phyloP scores from a whole-genome alignment of 2,888 invertebrate genomes.

The Himalopsyche japonica region DNA sequence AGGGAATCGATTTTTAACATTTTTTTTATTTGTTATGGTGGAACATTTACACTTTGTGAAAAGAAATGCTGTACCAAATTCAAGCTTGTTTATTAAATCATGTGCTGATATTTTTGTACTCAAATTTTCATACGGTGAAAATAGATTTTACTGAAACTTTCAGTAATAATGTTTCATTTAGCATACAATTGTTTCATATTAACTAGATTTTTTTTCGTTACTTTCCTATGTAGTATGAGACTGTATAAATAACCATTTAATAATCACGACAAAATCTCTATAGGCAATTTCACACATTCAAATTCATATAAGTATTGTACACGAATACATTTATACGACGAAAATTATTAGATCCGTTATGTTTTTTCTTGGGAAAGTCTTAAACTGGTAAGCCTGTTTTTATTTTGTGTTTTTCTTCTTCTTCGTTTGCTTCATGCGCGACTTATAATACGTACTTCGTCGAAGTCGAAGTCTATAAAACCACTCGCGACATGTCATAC shows the following conservation, averaged over 20 bases:
- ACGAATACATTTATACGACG: background rate
- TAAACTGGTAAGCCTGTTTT: background rate
- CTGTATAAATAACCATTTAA: background rate
- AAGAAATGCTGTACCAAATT: no score
- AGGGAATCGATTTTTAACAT: no score
- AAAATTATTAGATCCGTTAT: background rate
- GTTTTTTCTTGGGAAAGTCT: background rate
- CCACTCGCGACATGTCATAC: slow-evolving; percentile 34
- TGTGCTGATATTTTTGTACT: no score
- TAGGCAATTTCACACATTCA: background rate
- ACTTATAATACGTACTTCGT: background rate
- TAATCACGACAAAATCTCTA: background rate
- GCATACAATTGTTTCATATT: no score
- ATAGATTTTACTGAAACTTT: no score
- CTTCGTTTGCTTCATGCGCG: background rate
- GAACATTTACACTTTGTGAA: no score
- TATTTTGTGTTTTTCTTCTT: background rate
- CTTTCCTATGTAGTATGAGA: no score
- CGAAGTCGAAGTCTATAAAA: slow-evolving; percentile 7
- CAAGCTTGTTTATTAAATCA: no score
- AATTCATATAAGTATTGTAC: background rate
- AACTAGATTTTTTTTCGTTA: no score
- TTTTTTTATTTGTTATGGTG: no score
- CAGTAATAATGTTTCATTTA: no score
- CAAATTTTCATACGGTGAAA: no score